phyloP scores from a whole-genome alignment of 2,113 vertebrate species.

The Geococcyx californianus region DNA sequence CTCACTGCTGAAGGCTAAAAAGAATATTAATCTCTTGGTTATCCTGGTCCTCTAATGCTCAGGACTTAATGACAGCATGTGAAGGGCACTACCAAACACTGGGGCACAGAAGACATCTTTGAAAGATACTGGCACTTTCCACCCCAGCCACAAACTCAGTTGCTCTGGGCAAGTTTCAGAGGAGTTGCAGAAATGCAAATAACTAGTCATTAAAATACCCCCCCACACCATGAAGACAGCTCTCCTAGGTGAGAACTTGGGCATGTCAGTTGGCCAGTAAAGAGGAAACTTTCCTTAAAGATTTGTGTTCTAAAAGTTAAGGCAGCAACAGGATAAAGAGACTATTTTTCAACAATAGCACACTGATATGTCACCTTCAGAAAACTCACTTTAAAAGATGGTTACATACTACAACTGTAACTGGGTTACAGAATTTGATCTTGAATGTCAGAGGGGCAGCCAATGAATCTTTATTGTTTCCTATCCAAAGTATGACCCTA shows the following conservation, averaged over 20 bases:
- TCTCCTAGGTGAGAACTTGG: neutral
- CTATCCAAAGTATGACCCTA: neutral
- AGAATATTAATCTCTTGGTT: neutral
- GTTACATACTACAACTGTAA: neutral
- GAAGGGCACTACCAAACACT: neutral
- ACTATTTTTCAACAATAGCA: neutral
- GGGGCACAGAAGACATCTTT: neutral
- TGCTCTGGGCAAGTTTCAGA: neutral
- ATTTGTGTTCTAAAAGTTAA: neutral
- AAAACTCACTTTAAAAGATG: neutral
- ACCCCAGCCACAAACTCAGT: neutral
- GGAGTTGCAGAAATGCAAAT: neutral
- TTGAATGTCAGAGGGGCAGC: neutral
- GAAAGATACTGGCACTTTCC: neutral
- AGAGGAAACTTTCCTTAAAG: neutral
- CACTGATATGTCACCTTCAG: neutral
- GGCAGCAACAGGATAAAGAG: neutral
- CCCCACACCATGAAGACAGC: neutral
- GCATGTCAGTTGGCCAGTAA: neutral
- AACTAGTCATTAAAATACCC: neutral
- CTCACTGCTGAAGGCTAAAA: neutral
- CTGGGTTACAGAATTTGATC: neutral
- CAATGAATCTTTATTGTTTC: constrained; percentile 5
- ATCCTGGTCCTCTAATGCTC: neutral
- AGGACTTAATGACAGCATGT: neutral